Evolutionary conservation across 2,888 invertebrate genomes (phyloP).

Genomic region (Creontiades dilutus): DNA sequence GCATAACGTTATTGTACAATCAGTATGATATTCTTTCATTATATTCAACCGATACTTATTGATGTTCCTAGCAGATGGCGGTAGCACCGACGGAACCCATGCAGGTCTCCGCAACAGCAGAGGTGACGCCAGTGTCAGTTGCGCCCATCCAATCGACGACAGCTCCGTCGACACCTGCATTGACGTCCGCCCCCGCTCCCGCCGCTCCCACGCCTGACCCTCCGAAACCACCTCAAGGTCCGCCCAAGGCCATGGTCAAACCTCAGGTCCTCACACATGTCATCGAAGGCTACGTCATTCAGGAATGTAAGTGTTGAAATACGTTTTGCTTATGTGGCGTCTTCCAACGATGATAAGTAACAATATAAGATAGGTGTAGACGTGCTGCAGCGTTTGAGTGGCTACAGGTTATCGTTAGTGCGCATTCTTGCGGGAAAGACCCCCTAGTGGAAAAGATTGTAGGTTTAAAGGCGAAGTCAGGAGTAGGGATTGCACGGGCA

Average conservation of each 20-base stretch:
- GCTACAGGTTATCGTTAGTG: too few species aligned
- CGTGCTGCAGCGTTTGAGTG: too few species aligned
- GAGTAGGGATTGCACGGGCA: too few species aligned
- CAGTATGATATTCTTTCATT: too few species aligned
- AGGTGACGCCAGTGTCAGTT: background rate
- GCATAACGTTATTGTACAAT: too few species aligned
- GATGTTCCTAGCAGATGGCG: background rate
- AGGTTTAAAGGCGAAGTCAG: too few species aligned
- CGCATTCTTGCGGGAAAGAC: too few species aligned
- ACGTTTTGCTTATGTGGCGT: too few species aligned
- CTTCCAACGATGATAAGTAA: too few species aligned
- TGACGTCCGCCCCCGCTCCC: background rate
- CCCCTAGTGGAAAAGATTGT: too few species aligned
- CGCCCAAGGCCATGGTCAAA: slow-evolving; percentile 86
- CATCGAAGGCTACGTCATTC: slow-evolving; percentile 97
- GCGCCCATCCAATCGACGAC: slow-evolving; percentile 30
- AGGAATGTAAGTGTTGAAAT: slow-evolving; percentile 90
- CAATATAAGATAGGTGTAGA: too few species aligned
- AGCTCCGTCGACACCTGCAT: too few species aligned
- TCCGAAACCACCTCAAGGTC: slow-evolving; percentile 78
- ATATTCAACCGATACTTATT: background rate
- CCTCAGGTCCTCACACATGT: slow-evolving; percentile 97
- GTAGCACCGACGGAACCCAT: slow-evolving; percentile 43
- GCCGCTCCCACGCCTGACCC: slow-evolving; percentile 73
- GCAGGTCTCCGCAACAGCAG: background rate